These are phyloP conservation scores for Eledone cirrhosa DNA, from an alignment of 2,888 invertebrate species.

Conservation along the genomic window DNA sequence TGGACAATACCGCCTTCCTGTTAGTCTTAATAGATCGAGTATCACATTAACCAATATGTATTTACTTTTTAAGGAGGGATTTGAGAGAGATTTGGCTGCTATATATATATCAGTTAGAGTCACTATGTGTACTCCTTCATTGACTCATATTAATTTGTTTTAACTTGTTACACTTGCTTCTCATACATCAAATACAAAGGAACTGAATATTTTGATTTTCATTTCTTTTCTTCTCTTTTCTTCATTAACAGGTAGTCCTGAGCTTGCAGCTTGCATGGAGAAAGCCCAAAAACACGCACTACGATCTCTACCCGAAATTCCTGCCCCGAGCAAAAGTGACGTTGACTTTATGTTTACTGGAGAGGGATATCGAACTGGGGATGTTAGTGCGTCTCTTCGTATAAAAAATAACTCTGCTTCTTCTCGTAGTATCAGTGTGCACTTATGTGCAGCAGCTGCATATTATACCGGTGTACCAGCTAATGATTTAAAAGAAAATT, in stretches of 20 bases:
- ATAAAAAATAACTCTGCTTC: constrained; percentile 52
- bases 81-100: no score
- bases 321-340: constrained; percentile 41
- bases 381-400: constrained; percentile 46
- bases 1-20: no score
- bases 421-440: constrained; percentile 50
- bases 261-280: constrained; percentile 42
- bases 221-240: not conserved
- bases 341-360: constrained; percentile 52
- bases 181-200: no score
- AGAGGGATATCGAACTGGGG: constrained; percentile 48
- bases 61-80: no score
- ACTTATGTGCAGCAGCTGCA: constrained; percentile 49
- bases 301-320: constrained; percentile 36
- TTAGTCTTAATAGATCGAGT: no score
- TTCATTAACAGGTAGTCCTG: constrained; percentile 43
- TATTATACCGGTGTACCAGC: constrained; percentile 61
- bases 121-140: no score
- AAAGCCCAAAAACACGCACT: constrained; percentile 45
- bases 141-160: no score
- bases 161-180: no score
- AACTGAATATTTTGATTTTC: not conserved
- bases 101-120: no score
- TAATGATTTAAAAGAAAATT: constrained; percentile 49
- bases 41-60: no score